These are phyloP conservation scores for Procavia capensis DNA, from an alignment of 2,113 vertebrate genomes.

Conservation along the genomic window DNA sequence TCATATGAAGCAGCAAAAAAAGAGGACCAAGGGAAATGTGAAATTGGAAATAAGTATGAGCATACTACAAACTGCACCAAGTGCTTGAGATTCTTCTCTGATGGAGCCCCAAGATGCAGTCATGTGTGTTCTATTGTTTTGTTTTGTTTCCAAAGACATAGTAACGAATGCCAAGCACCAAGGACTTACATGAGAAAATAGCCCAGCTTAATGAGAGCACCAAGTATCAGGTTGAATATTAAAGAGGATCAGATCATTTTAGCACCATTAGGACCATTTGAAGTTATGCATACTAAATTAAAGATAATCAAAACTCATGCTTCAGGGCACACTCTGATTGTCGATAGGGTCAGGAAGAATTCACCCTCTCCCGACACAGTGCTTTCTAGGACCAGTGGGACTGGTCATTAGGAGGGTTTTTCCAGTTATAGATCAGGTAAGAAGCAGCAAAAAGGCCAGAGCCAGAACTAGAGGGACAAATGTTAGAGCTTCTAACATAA, in stretches of 20 bases:
- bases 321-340: slow-evolving; percentile 69
- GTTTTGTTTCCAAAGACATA: slow-evolving; percentile 25
- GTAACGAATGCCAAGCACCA: slow-evolving; percentile 41
- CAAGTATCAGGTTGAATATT: slow-evolving; percentile 41
- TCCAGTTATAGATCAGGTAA: not conserved
- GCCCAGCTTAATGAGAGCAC: not conserved
- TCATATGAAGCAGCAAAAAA: slow-evolving; percentile 82
- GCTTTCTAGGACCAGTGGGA: not conserved
- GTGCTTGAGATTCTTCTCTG: not conserved
- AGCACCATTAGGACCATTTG: slow-evolving; percentile 64
- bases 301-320: slow-evolving; percentile 71
- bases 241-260: slow-evolving; percentile 61
- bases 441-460: not conserved
- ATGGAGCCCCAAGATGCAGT: not conserved
- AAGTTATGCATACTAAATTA: slow-evolving; percentile 73
- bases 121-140: slow-evolving; percentile 24
- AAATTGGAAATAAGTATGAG: slow-evolving; percentile 3
- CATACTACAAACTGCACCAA: not conserved
- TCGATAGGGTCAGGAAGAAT: slow-evolving; percentile 64
- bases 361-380: slow-evolving; percentile 25
- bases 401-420: not conserved
- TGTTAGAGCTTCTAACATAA: not conserved
- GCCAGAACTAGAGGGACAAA: not conserved
- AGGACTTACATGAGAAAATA: not conserved
- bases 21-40: slow-evolving; percentile 73